These are phyloP conservation scores for Cheirogaleus medius DNA, from an alignment of 2,113 vertebrate genomes.

Conservation along the genomic window DNA sequence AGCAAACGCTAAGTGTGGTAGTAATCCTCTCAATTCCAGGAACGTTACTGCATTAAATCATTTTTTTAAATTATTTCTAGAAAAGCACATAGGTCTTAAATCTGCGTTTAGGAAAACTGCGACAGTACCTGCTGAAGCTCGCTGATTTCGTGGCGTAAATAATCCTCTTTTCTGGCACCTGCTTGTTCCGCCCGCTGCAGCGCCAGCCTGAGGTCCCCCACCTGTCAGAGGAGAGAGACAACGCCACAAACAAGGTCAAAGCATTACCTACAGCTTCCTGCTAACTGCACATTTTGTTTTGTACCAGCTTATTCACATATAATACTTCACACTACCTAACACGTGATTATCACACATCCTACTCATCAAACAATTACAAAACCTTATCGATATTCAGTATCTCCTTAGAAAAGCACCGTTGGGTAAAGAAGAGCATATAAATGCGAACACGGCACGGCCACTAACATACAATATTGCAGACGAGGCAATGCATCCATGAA, in stretches of 20 bases:
- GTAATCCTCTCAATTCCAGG: not conserved
- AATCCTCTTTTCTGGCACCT: constrained; percentile 96
- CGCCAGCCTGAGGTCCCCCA: constrained; percentile 93
- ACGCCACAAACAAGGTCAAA: not conserved
- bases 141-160: constrained; percentile 95
- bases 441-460: not conserved
- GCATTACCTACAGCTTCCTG: not conserved
- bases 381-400: not conserved
- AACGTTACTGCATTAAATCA: not conserved
- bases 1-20: not conserved
- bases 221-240: constrained; percentile 82
- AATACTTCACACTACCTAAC: not conserved
- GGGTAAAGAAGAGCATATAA: not conserved
- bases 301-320: not conserved
- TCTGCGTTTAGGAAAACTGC: not conserved
- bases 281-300: not conserved
- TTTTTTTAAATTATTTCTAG: not conserved
- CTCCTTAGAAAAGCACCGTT: not conserved
- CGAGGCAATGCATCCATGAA: not conserved
- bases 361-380: constrained; percentile 1
- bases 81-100: not conserved
- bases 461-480: not conserved
- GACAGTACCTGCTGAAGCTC: constrained; percentile 94
- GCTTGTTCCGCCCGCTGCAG: constrained; percentile 96
- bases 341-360: not conserved